Evolutionary conservation across 2,888 invertebrate genomes (phyloP), one percentile per base, ranked within the genome.

Genomic region (Drosophila greeni): DNA sequence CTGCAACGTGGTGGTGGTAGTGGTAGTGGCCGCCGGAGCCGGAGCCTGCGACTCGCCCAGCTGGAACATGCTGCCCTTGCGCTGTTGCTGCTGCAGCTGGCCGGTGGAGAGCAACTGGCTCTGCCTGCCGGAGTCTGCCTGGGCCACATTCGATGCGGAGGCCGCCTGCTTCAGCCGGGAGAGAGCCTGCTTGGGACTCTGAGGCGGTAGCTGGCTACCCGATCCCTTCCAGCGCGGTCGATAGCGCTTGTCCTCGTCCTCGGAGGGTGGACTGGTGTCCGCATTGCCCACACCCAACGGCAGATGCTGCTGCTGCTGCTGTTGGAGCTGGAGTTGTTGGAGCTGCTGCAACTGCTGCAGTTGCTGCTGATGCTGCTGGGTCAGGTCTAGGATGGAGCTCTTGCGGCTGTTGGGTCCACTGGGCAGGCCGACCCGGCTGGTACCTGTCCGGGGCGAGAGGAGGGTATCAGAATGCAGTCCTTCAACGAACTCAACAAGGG

Each of bases 361-460:
- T 16, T 76, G 76, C 8, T 76, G 84, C 24, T 80, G 82, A 24
- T 84, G 83, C 39, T 85, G 79, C 59, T 87, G 85, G 74, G 91
- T 86, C 72, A 91, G 88, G 81, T 91, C 92, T 86, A 91, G 89
- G 55, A 91, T 90, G 85, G 92, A 92, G 77, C 90, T 91, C 86
- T 92, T 92, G 71, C 92, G 90, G 56, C 87, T 87, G 37, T 74
- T 84, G 31, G 86, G 86, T 36, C 84, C 86, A 62, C 87, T 86
- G 45, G 86, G 86, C 56, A 86, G 61, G n/a, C 85, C 87, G 26
- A 81, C 85, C 76, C 90, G 88, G 88, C 90, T 87, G 58, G 86
- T 70, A 77, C 89, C 89, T 89, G 59, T 23, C 37, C 16, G n/a
- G 34, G 39, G 33, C 14, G 37, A 14, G 42, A 33, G 18, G 9